Evolutionary conservation across 1,140 invertebrate genomes (phyloP), one percentile per base, ranked within the genome.

Genomic region (Drosophila obscura): DNA sequence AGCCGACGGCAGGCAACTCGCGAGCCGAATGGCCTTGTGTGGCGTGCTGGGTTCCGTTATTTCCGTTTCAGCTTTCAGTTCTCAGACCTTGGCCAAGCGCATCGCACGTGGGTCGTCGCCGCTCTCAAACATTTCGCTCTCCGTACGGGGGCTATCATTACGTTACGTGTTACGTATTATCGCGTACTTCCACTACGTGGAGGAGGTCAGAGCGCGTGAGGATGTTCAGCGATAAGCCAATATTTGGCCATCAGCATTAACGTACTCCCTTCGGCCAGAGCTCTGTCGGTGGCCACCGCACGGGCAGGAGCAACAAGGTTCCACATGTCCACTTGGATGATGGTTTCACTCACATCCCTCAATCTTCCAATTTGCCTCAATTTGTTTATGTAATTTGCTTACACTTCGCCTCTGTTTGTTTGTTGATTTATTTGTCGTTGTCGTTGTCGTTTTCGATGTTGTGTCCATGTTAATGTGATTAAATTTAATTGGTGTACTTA

Each of bases 381-480:
- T 85, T 81, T 85, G 68, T 85, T 87, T 85, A 87, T 90, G 81
- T 89, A 90, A 82, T 89, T 89, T 89, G 75, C 84, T 88, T 84
- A 76, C 59, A 68, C 63, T 73, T 39, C 67, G 63, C 64, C 60
- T 69, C 57, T 76, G 58, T 66, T 66, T 53, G 67, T 61, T 63
- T 61, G 71, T 62, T 64, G 60, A 58, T 73, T 66, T 66, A 77
- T 57, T 49, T 62, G 48, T 72, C 63, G 56, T 63, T 69, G 69
- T 73, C 52, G 52, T 65, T 61, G 15, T 57, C 61, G 44, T 75
- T 52, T 65, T 87, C 62, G 58, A 74, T 67, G 59, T 78, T 87
- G 63, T 75, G 45, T 76, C 76, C 75, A 78, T 78, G 73, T 78
- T 78, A 39, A 39, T 39, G 67, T 71, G 51, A 78, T 77, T 74